Percentiles rank a stretch among this genome's conserved stretches.
Conservation (phyloP, 2,888 invertebrate genomes). For the Diarsia dahlii region DNA sequence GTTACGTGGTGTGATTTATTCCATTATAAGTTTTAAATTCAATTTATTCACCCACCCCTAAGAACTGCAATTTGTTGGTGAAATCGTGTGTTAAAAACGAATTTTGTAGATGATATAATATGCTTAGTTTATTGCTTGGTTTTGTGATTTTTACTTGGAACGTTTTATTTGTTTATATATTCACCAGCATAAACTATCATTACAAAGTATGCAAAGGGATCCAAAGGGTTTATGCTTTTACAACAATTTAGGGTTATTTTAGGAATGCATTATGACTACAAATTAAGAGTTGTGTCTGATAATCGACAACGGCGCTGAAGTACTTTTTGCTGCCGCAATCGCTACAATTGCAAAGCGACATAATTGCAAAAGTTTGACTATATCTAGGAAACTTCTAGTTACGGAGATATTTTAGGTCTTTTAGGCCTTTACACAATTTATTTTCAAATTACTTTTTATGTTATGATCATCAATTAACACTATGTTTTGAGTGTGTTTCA, state of each 20-base stretch:
- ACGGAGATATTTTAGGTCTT: too few species aligned
- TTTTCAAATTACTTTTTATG: too few species aligned
- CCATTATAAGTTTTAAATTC: conserved; percentile 19
- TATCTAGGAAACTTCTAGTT: too few species aligned
- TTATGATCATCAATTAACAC: too few species aligned
- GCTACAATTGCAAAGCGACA: too few species aligned
- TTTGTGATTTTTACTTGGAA: not conserved
- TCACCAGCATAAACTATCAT: not conserved
- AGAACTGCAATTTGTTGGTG: conserved; percentile 23
- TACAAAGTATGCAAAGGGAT: not conserved
- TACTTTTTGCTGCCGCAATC: too few species aligned
- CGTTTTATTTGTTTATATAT: not conserved
- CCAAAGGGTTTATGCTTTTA: not conserved
- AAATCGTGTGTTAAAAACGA: conserved; percentile 8
- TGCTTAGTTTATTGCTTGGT: not conserved
- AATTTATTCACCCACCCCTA: conserved; percentile 25
- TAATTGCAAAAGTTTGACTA: too few species aligned
- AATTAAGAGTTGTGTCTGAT: too few species aligned
- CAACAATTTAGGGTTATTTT: not conserved
- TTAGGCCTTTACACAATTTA: too few species aligned
- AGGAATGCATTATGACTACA: not conserved
- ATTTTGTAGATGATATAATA: conserved; percentile 2
- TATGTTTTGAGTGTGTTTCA: too few species aligned
- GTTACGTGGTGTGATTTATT: not conserved
- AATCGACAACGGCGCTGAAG: too few species aligned